A percentile compares a stretch with the other conserved stretches of the same genome.
phyloP scores from a whole-genome alignment of 2,888 invertebrate species.

The Tachina lurida region DNA sequence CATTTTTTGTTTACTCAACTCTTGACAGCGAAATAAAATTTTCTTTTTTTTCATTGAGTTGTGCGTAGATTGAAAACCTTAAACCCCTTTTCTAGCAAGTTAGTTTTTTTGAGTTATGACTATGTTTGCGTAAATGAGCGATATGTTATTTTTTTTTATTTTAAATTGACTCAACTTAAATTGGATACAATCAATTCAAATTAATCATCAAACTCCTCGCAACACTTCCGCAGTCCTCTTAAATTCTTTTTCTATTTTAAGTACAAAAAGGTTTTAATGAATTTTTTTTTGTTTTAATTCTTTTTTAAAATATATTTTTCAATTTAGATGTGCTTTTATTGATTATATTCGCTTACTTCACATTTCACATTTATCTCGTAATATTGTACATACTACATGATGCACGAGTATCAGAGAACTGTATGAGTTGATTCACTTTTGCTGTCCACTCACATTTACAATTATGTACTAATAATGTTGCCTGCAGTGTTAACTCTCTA shows the following conservation, averaged over 20 bases:
- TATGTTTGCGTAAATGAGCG: too few relatives aligned
- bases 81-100: too few relatives aligned
- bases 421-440: too few relatives aligned
- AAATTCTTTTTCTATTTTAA: neutral
- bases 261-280: neutral
- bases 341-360: neutral
- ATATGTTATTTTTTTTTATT: neutral
- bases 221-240: neutral
- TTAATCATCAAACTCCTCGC: neutral
- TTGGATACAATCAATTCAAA: neutral
- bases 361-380: neutral
- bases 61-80: too few relatives aligned
- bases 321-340: neutral
- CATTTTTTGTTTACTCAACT: too few relatives aligned
- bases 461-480: too few relatives aligned
- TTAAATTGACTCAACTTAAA: conserved; percentile 3
- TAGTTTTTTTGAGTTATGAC: too few relatives aligned
- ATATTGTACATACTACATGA: neutral
- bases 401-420: too few relatives aligned
- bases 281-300: neutral
- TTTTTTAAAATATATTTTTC: neutral
- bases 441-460: too few relatives aligned
- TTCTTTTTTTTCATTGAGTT: too few relatives aligned
- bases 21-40: too few relatives aligned
- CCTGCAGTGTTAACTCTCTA: too few relatives aligned